phyloP scores from a whole-genome alignment of 2,888 invertebrate species.

The Protophormia terraenovae region DNA sequence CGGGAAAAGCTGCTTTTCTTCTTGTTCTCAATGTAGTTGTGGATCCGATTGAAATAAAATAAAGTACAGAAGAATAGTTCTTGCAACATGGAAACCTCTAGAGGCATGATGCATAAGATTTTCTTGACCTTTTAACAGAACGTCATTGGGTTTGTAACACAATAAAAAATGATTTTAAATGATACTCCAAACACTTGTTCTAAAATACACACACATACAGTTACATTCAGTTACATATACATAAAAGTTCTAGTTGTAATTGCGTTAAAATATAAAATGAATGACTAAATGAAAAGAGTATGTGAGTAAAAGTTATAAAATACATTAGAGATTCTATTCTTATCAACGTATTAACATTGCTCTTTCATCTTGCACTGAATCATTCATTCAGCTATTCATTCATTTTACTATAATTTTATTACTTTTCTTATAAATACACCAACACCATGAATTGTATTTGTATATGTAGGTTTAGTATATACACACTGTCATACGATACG shows the following conservation, averaged over 20 bases:
- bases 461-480: no score
- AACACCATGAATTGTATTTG: constrained; percentile 14
- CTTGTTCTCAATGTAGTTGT: neutral
- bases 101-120: constrained; percentile 56
- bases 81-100: constrained; percentile 44
- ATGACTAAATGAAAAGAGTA: neutral
- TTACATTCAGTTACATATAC: neutral
- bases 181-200: constrained; percentile 21
- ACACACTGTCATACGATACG: constrained; percentile 6
- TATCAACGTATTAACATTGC: constrained; percentile 44
- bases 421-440: constrained; percentile 1
- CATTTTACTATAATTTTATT: constrained; percentile 41
- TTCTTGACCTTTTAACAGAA: constrained; percentile 57
- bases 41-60: constrained; percentile 7
- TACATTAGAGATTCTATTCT: constrained; percentile 51
- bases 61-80: constrained; percentile 12
- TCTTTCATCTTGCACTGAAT: neutral
- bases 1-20: neutral
- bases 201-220: neutral
- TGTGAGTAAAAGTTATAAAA: constrained; percentile 16
- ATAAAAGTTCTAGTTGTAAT: neutral
- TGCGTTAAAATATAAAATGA: constrained; percentile 27
- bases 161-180: constrained; percentile 51
- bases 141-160: constrained; percentile 34
- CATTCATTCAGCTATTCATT: neutral